Conservation (phyloP, 2,113 vertebrate genomes). For the Halichoerus grypus region DNA sequence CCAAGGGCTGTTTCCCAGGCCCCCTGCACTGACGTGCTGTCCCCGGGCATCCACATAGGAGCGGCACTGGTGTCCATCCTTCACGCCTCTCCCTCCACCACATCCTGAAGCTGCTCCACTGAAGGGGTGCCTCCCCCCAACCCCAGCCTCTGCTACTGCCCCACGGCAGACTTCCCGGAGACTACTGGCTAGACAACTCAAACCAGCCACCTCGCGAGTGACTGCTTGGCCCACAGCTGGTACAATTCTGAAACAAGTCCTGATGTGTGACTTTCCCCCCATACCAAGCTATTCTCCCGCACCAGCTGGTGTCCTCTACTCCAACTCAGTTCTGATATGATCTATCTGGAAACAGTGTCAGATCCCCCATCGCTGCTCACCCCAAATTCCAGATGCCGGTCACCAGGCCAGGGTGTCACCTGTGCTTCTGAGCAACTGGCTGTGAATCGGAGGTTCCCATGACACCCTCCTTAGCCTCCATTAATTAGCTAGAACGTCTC, state of each 20-base stretch:
- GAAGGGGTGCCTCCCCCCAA: rapidly evolving
- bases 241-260: background rate
- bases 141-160: background rate
- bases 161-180: background rate
- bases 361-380: background rate
- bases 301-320: background rate
- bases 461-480: background rate
- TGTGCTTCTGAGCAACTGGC: background rate
- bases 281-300: background rate
- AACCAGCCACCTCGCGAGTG: background rate
- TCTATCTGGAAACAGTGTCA: background rate
- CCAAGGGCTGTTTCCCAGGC: background rate
- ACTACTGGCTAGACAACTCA: background rate
- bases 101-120: background rate
- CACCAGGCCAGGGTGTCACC: background rate
- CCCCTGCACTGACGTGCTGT: rapidly evolving
- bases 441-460: rapidly evolving
- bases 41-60: background rate
- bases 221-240: background rate
- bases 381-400: background rate
- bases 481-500: background rate
- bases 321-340: background rate
- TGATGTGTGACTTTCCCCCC: background rate
- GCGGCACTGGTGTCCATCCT: rapidly evolving
- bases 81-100: background rate